These are phyloP conservation scores for Eospalax fontanierii DNA, from an alignment of 2,797 vertebrate genomes.

Conservation along the genomic window DNA sequence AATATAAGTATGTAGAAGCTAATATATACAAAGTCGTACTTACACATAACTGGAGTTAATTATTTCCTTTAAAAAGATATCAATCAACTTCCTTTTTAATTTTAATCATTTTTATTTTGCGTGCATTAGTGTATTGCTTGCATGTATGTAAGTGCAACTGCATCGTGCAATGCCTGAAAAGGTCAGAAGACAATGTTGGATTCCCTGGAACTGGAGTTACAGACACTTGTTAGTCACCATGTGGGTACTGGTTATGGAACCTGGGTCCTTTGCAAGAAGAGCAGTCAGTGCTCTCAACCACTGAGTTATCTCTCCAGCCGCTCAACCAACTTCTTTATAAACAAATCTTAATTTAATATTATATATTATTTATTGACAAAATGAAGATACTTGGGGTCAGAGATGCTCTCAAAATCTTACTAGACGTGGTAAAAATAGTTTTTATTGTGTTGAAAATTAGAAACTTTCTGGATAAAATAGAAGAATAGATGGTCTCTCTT, in stretches of 20 bases:
- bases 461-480: not conserved
- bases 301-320: too few relatives aligned
- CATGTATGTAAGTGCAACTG: too few relatives aligned
- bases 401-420: slow-evolving; percentile 8
- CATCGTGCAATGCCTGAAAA: too few relatives aligned
- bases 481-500: not conserved
- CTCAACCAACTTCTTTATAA: not conserved
- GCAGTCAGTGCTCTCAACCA: too few relatives aligned
- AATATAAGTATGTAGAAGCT: not conserved
- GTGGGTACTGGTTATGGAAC: too few relatives aligned
- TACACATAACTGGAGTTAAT: slow-evolving; percentile 13
- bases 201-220: too few relatives aligned
- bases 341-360: slow-evolving; percentile 46
- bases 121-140: not conserved
- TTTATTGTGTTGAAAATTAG: slow-evolving; percentile 41
- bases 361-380: not conserved
- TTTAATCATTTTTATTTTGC: not conserved
- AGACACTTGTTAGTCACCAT: too few relatives aligned
- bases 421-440: slow-evolving; percentile 6
- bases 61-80: slow-evolving; percentile 39
- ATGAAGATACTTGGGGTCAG: not conserved
- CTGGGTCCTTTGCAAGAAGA: too few relatives aligned
- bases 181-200: too few relatives aligned
- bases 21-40: not conserved
- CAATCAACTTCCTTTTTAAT: not conserved